Base-by-base conservation (phyloP, 30 jellyfish, hydroid and myxozoan species). In the Turritopsis dohrnii region DNA sequence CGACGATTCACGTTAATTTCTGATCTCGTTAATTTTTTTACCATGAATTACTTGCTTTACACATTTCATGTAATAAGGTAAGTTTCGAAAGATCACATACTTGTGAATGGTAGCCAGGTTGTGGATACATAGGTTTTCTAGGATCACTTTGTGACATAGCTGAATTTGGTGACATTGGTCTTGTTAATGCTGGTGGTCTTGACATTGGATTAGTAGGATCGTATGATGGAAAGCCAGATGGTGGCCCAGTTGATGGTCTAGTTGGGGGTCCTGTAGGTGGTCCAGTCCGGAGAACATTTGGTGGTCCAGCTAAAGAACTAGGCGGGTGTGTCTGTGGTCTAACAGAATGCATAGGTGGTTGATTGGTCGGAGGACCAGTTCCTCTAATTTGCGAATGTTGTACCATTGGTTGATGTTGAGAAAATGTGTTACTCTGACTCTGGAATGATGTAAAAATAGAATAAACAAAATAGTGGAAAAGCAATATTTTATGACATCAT, bases 291-390 rank as follows among this genome's bases (percentile, higher is more conserved):
- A n/a, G 85, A 28, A 25, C 72, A 1, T 5, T 21, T 77, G 21
- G 24, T 26, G 85, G 85, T 28, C 28, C 71, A 28, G 53, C n/a
- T 25, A 53, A 28, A 7, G 28, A 21, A 30, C 41, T 26, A n/a
- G 28, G 83, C 16, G 25, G 27, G 17, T 69, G 4, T 19, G 19
- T 23, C 19, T 69, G 77, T 8, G 77, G 8, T 69, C 31, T 23
- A 9, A 23, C 31, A 69, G 77, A 27, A n/a, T 69, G 77, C 77
- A 69, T 69, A 23, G 28, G 17, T 80, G 87, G 87, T n/a, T n/a
- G 87, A 80, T 65, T 21, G 29, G 87, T 16, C 21, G 87, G 87
- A 52, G 52, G 76, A 3, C 87, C 84, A 23, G 80, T 80, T 21
- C 66, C 81, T 23, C 87, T 69, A 60, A 52, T 54, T 18, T 8